A percentile compares a stretch with the other conserved stretches of the same genome.
These are phyloP conservation scores for Dexiosoma caninum DNA, from an alignment of 2,888 invertebrate species.

Conservation along the genomic window DNA sequence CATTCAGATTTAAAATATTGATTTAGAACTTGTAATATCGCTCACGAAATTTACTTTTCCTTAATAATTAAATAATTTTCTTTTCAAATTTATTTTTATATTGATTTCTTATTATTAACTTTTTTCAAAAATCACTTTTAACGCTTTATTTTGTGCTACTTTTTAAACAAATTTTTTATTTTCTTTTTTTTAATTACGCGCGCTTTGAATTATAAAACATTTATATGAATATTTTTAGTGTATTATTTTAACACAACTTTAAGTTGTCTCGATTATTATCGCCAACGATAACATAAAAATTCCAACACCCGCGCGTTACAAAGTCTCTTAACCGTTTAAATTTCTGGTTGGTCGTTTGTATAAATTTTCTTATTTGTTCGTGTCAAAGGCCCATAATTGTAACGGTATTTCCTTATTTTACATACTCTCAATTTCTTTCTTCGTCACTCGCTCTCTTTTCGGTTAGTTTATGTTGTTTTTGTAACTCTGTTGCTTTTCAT, in stretches of 20 bases:
- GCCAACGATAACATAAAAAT: constrained; percentile 67
- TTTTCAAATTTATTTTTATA: neutral
- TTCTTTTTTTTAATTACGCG: constrained; percentile 38
- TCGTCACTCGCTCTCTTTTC: neutral
- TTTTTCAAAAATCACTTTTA: neutral
- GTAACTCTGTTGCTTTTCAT: constrained; percentile 58
- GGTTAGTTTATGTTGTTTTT: constrained; percentile 22
- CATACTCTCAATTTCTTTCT: constrained; percentile 20
- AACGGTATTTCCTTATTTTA: constrained; percentile 53
- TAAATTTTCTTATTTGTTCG: constrained; percentile 10
- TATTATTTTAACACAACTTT: constrained; percentile 31
- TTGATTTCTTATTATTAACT: neutral
- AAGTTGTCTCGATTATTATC: constrained; percentile 52
- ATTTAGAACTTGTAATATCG: neutral
- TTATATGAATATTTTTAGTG: constrained; percentile 22
- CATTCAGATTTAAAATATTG: neutral
- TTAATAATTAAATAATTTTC: neutral
- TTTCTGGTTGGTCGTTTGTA: constrained; percentile 18
- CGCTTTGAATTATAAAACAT: constrained; percentile 39
- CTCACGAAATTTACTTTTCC: neutral
- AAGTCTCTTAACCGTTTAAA: constrained; percentile 76
- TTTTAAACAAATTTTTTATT: neutral
- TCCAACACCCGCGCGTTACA: constrained; percentile 74
- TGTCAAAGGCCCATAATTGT: constrained; percentile 38
- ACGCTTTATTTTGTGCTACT: neutral